phyloP scores from a whole-genome alignment of 2,113 vertebrate genomes.

The Ceuthmochares aereus region DNA sequence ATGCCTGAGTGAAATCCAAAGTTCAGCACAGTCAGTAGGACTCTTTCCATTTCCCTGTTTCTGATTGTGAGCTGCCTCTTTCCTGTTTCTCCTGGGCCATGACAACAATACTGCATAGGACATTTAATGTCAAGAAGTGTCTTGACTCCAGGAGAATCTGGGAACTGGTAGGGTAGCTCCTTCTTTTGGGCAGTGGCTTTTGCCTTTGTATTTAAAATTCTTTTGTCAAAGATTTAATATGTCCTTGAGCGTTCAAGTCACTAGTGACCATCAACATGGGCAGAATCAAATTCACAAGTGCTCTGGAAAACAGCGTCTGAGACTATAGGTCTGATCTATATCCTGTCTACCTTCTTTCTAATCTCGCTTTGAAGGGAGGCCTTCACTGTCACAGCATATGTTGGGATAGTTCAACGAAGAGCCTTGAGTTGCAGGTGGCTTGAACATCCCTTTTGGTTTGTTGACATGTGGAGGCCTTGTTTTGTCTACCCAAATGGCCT shows the following conservation, averaged over 20 bases:
- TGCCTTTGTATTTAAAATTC: not conserved
- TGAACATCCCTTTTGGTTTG: not conserved
- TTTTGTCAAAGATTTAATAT: not conserved
- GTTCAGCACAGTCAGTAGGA: not conserved
- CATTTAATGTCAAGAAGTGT: not conserved
- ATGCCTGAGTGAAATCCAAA: not conserved
- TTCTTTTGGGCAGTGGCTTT: not conserved
- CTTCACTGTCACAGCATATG: accelerated
- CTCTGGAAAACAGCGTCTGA: not conserved
- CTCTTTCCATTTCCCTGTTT: not conserved
- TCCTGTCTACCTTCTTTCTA: not conserved
- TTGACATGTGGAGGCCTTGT: not conserved
- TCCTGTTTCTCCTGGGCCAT: not conserved
- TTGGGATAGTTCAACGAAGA: not conserved
- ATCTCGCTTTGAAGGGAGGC: not conserved
- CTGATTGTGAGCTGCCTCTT: not conserved
- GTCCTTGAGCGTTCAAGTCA: not conserved
- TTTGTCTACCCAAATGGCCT: not conserved
- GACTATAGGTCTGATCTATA: not conserved
- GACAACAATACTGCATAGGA: not conserved
- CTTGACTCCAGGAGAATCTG: not conserved
- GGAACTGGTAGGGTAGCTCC: not conserved
- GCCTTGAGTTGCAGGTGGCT: not conserved
- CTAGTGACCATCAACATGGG: not conserved
- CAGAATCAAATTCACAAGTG: not conserved